Conservation (phyloP, 92 coral and sea anemone species). For the Anthopleura xanthogrammica region DNA sequence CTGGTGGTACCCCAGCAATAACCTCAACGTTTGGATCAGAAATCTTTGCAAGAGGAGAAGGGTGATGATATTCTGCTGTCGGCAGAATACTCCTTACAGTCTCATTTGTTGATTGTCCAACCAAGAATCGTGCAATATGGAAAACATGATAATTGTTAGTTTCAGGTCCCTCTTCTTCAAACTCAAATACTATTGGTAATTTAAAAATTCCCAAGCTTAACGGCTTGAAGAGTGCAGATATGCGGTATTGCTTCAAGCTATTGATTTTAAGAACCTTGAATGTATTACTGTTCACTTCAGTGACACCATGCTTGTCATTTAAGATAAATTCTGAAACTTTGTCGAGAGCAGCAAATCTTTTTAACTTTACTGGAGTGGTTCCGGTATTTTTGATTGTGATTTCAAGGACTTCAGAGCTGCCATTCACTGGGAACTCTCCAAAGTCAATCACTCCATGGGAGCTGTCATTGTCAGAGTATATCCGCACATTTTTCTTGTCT, state of each 20-base stretch:
- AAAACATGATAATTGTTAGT: slow-evolving; percentile 11
- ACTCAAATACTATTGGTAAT: slow-evolving; percentile 64
- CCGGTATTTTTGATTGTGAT: slow-evolving; percentile 53
- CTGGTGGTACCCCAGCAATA: slow-evolving; percentile 69
- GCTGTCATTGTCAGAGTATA: slow-evolving; percentile 56
- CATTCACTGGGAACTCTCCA: slow-evolving; percentile 53
- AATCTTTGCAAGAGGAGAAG: slow-evolving; percentile 68
- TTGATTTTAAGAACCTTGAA: slow-evolving; percentile 44
- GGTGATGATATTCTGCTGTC: slow-evolving; percentile 57
- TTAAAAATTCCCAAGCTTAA: slow-evolving; percentile 55
- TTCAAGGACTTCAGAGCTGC: slow-evolving; percentile 54
- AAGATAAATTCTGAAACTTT: slow-evolving; percentile 54
- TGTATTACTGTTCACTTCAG: slow-evolving; percentile 30
- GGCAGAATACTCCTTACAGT: slow-evolving; percentile 68
- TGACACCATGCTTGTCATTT: slow-evolving; percentile 49
- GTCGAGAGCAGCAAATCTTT: slow-evolving; percentile 58
- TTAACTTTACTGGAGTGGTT: slow-evolving; percentile 37
- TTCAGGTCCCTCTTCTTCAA: slow-evolving; percentile 47
- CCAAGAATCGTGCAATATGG: slow-evolving; percentile 71
- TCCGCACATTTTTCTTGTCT: slow-evolving; percentile 51
- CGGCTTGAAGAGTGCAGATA: slow-evolving; percentile 62
- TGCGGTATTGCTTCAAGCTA: slow-evolving; percentile 42
- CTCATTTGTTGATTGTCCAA: slow-evolving; percentile 62
- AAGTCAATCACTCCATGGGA: slow-evolving; percentile 63
- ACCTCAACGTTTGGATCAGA: slow-evolving; percentile 68